These are phyloP conservation scores for Protonemura montana DNA, from an alignment of 2,888 invertebrate genomes.

Conservation along the genomic window DNA sequence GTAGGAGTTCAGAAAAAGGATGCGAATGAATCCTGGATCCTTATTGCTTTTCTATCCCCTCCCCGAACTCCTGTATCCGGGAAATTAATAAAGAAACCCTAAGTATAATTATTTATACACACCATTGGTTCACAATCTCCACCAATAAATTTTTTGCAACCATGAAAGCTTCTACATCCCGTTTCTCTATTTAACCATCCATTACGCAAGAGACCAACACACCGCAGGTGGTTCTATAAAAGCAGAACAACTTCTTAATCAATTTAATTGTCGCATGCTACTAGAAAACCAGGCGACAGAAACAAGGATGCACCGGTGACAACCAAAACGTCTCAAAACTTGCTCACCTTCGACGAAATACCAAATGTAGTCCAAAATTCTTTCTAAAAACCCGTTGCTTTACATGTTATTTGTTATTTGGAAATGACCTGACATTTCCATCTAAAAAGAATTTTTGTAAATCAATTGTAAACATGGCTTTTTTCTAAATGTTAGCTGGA, in stretches of 20 bases:
- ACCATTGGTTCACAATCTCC: background rate
- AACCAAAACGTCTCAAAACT: background rate
- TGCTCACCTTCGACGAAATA: background rate
- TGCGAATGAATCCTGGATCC: too few relatives aligned
- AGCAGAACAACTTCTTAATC: background rate
- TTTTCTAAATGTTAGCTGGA: background rate
- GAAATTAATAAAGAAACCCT: background rate
- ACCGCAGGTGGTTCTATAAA: background rate
- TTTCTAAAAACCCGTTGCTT: background rate
- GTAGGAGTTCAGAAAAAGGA: too few relatives aligned
- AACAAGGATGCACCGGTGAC: background rate
- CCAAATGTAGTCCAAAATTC: background rate
- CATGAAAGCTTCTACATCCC: background rate
- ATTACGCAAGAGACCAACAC: background rate
- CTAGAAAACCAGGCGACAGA: background rate
- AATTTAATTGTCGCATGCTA: background rate
- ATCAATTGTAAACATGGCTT: background rate
- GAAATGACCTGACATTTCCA: background rate
- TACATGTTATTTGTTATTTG: background rate
- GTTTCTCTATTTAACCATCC: background rate
- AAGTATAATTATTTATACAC: background rate
- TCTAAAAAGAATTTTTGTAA: background rate
- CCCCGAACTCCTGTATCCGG: background rate
- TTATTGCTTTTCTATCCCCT: too few relatives aligned
- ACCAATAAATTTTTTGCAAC: background rate